These are phyloP conservation scores for Sminthopsis crassicaudata DNA, from an alignment of 2,113 vertebrate species.

Conservation along the genomic window DNA sequence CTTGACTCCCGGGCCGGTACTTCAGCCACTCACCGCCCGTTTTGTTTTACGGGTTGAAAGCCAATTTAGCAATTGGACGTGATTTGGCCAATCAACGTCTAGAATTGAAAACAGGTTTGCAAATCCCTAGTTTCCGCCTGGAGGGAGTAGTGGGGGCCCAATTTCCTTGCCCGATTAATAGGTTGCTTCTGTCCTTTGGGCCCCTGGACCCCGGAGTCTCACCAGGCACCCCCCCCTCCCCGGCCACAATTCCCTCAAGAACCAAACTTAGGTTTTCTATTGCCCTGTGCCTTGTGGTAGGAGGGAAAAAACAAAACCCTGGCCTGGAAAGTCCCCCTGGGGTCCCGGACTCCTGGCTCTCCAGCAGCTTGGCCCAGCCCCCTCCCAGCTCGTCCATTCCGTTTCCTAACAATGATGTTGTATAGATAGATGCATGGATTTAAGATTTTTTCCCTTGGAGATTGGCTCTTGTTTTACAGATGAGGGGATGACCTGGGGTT, in stretches of 20 bases:
- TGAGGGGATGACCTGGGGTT: background rate
- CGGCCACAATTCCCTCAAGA: no score
- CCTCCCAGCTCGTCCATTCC: background rate
- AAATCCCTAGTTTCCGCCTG: background rate
- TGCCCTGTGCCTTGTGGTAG: background rate
- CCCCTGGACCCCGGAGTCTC: background rate
- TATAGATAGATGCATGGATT: background rate
- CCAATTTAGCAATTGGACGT: background rate
- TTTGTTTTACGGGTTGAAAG: background rate
- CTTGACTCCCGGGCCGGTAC: no score
- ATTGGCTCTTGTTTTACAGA: background rate
- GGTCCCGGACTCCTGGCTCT: no score
- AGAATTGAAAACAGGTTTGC: background rate
- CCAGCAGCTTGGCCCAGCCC: background rate
- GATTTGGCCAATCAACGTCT: background rate
- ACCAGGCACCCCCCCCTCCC: no score
- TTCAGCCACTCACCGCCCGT: no score
- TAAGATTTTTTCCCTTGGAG: background rate
- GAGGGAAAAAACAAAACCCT: background rate
- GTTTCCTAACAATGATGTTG: background rate
- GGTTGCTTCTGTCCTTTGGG: background rate
- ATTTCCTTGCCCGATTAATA: background rate
- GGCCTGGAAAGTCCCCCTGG: no score
- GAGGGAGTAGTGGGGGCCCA: background rate
- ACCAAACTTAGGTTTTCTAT: background rate